These are phyloP conservation scores for Pseudomugil tenellus DNA, from an alignment of 2,797 vertebrate species.

Conservation along the genomic window DNA sequence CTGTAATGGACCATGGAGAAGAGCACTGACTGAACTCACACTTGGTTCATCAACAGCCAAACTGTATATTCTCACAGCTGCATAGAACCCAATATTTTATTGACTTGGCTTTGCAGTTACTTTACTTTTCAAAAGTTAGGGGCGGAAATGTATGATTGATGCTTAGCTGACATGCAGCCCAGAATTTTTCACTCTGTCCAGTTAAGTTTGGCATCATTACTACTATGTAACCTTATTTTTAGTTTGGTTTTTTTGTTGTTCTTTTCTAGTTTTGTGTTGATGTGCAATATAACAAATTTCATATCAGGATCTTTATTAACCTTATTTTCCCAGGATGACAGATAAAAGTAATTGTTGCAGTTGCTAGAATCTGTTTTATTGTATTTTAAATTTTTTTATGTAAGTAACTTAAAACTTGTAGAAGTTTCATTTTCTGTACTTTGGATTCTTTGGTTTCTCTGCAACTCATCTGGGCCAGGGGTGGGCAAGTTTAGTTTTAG, in stretches of 20 bases:
- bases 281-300: not conserved
- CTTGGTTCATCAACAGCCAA: conserved; percentile 17
- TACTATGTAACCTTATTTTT: not conserved
- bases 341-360: not conserved
- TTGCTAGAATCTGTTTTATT: not conserved
- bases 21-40: conserved; percentile 28
- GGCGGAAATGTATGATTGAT: not conserved
- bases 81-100: conserved; percentile 19
- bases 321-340: not conserved
- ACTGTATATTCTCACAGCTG: conserved; percentile 6
- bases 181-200: not conserved
- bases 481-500: no score
- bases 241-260: not conserved
- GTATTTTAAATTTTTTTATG: not conserved
- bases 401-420: not conserved
- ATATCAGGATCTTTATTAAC: not conserved
- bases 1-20: conserved; percentile 41
- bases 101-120: not conserved
- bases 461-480: no score
- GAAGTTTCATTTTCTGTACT: not conserved
- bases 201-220: no score
- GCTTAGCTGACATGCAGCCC: not conserved
- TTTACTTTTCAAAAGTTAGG: not conserved
- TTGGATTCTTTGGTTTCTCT: not conserved
- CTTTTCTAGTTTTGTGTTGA: not conserved